A percentile compares a stretch with the other conserved stretches of the same genome.
Evolutionary conservation across 2,797 vertebrate genomes (phyloP).

Genomic region (Macropodus opercularis): DNA sequence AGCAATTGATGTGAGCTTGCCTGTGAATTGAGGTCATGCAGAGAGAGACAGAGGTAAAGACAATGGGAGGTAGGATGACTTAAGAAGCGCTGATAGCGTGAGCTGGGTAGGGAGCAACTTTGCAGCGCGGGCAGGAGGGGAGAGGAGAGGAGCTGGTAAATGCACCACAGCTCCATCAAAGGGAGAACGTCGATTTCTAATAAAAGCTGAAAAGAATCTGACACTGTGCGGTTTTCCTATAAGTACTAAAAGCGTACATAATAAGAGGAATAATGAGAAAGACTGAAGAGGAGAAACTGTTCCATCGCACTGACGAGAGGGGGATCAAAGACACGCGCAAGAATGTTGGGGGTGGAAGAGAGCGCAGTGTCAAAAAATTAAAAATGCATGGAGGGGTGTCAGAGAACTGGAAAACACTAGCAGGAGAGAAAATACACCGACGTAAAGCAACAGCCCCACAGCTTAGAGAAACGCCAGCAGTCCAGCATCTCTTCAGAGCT

Average conservation of each 20-base stretch:
- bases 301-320: background rate
- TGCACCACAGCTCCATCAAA: background rate
- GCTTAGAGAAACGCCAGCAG: too few relatives aligned
- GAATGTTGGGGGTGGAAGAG: constrained; percentile 9
- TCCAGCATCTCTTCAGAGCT: too few relatives aligned
- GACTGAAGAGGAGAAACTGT: too few relatives aligned
- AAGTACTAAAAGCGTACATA: background rate
- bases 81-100: constrained; percentile 56
- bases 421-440: background rate
- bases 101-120: constrained; percentile 34
- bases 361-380: constrained; percentile 31
- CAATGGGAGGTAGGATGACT: constrained; percentile 57
- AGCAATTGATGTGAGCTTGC: constrained; percentile 60
- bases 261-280: background rate
- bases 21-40: constrained; percentile 75
- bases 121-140: constrained; percentile 20
- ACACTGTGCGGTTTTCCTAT: background rate
- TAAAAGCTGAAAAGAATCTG: background rate
- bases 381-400: constrained; percentile 22
- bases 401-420: constrained; percentile 8
- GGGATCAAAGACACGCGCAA: constrained; percentile 38
- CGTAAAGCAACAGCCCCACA: constrained; percentile 12
- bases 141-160: background rate
- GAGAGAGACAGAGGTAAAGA: constrained; percentile 69
- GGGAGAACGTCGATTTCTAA: background rate